Base-by-base conservation (phyloP, 2,888 invertebrate genomes). In the Drosophila planitibia region DNA sequence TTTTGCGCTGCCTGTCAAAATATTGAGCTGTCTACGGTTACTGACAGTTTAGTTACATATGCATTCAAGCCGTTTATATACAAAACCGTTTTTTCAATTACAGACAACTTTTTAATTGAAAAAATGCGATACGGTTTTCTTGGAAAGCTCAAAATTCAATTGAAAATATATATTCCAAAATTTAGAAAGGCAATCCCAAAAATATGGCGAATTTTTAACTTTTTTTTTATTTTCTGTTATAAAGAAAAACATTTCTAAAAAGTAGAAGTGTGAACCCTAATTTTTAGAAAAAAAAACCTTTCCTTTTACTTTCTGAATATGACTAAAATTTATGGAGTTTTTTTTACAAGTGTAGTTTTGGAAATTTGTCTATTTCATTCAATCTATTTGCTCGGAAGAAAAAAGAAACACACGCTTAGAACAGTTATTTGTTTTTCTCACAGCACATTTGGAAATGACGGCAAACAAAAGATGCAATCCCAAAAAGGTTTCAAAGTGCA, bases 11-110 rank as follows among this genome's bases (percentile, higher is more conserved):
- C 28, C 55, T 68, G 87, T 87, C 90, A 87, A 87, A 87, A 87
- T 87, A 87, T 87, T 87, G 87, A 89, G 90, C 78, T 90, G 91
- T 89, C 89, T 79, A 80, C 70, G 58, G 60, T 55, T 78, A 81
- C 66, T 81, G 79, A 79, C 79, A 79, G 69, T 58, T 77, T 69
- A 69, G 52, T 65, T 70, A 63, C 52, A 69, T 60, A 47, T 63
- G 33, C 16, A 33, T n/a, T 9, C 25, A 37, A 49, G 30, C 28
- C 25, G 28, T 44, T 60, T n/a, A 9, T 55, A 37, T 35, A 75
- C 64, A 78, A 77, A 57, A 51, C 51, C 73, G 73, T 9, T 69
- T 76, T 75, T 74, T 75, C 68, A 57, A 74, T 74, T 74, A 41
- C 52, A 37, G 57, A 74, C 73, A 81, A 61, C 58, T 60, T 64